Base-by-base conservation (phyloP, 2,797 vertebrate genomes). In the Corythornis leucogaster region DNA sequence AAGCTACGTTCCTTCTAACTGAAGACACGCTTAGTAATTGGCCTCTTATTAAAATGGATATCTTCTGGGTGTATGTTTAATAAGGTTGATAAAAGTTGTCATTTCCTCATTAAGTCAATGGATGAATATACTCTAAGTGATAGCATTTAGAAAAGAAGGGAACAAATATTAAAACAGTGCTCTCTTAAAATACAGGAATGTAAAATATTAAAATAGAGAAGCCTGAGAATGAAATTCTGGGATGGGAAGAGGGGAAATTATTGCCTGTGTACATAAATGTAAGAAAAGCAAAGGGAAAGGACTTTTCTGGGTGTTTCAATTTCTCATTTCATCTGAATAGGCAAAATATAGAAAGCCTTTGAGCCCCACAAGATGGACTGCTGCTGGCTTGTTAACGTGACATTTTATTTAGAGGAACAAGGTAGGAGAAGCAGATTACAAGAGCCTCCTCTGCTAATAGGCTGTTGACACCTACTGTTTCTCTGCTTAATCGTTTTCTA, bases 11-110 rank as follows among this genome's bases (percentile, higher is more conserved):
- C 97, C 97, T 96, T 97, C 97, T 97, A 97, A 97, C 97, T 95
- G 97, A 98, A 97, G 97, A 98, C 97, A 98, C 97, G 98, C 98
- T 97, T 98, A 96, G 97, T 98, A 98, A 98, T 97, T 98, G 97
- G 97, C 97, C 97, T 97, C 97, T 98, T 98, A 98, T 98, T 98
- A 97, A 98, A 98, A 97, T 97, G 97, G 96, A 94, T 97, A 97
- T 97, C 97, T 97, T 97, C 97, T 97, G 97, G 95, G 97, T 97
- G 95, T 97, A 93, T 97, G 96, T 98, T 97, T 98, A 98, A 98
- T 98, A 97, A 97, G 97, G 97, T 95, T 97, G 97, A 98, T 97
- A 98, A 97, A 98, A 98, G 96, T 98, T 94, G 78, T 97, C 96
- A 98, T 97, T 98, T 98, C 97, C 97, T 98, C 97, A 98, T 98